These are phyloP conservation scores for Cliona cf. orientalis DNA, from an alignment of 37 sponge, comb jelly and placozoan species.

Conservation along the genomic window DNA sequence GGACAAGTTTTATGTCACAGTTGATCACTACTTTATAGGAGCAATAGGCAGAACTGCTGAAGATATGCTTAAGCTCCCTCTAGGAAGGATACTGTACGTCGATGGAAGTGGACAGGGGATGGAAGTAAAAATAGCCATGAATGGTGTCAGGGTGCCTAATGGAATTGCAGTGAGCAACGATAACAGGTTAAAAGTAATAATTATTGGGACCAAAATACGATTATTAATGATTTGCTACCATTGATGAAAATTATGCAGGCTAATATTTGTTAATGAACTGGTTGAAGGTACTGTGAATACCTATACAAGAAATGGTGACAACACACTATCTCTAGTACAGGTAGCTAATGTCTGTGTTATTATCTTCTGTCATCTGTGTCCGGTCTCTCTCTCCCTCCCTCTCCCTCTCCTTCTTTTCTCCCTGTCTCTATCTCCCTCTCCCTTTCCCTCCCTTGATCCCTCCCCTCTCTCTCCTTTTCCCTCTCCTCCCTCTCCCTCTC, in stretches of 20 bases:
- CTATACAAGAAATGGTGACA: slow-evolving; percentile 23
- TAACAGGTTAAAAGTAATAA: slow-evolving; percentile 21
- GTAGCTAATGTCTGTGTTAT: too few species aligned
- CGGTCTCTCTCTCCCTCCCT: too few species aligned
- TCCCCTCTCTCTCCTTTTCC: too few species aligned
- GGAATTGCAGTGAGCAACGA: slow-evolving; percentile 47
- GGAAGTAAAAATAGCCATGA: slow-evolving; percentile 2
- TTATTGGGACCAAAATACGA: too few species aligned
- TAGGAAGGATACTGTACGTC: neutral
- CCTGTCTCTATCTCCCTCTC: too few species aligned
- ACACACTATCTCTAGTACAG: slow-evolving; percentile 17
- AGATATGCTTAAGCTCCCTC: neutral
- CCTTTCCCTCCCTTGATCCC: too few species aligned
- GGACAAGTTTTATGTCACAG: slow-evolving; percentile 24
- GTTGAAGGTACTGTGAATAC: slow-evolving; percentile 9
- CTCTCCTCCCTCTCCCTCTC: too few species aligned
- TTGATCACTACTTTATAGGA: slow-evolving; percentile 15
- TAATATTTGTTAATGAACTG: slow-evolving; percentile 24
- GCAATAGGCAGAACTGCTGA: neutral
- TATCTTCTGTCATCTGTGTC: too few species aligned
- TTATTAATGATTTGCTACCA: neutral
- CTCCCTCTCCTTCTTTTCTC: too few species aligned
- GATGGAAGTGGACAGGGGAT: neutral
- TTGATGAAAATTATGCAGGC: slow-evolving; percentile 16
- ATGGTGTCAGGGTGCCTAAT: slow-evolving; percentile 13